Evolutionary conservation across 2,113 vertebrate genomes (phyloP).

Genomic region (Nycticebus coucang): DNA sequence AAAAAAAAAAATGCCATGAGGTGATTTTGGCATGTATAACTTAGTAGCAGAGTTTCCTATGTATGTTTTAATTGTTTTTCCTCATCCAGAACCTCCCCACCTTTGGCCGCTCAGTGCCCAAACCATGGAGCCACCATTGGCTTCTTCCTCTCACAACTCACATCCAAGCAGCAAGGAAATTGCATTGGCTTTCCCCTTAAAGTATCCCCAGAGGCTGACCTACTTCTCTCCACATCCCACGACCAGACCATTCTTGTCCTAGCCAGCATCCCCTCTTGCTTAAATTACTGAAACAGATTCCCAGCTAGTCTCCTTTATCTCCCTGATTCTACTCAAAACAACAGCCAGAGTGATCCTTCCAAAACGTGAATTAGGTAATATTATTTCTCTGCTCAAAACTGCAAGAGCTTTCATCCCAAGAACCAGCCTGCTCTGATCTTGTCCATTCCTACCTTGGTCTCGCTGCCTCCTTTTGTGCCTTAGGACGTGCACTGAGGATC

Average conservation of each 20-base stretch:
- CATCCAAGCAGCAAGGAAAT: not conserved
- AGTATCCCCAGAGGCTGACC: not conserved
- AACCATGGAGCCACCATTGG: not conserved
- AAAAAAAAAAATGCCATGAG: not conserved
- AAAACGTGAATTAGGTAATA: not conserved
- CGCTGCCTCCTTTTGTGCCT: not conserved
- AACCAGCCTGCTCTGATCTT: not conserved
- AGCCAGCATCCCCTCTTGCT: not conserved
- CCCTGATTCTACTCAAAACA: not conserved
- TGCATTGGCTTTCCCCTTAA: not conserved
- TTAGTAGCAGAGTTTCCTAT: not conserved
- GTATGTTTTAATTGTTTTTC: not conserved
- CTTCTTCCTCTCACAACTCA: not conserved
- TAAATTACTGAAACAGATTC: not conserved
- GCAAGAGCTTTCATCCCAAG: not conserved
- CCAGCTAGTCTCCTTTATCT: not conserved
- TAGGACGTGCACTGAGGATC: not conserved
- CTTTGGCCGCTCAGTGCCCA: not conserved
- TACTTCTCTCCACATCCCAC: not conserved
- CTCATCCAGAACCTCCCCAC: not conserved
- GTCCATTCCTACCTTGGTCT: not conserved
- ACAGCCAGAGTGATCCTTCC: not conserved
- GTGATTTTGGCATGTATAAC: not conserved
- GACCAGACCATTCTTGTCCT: too few species aligned
- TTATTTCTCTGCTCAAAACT: slow-evolving; percentile 12